Evolutionary conservation across 2,113 vertebrate species (phyloP).

Genomic region (Synchiropus splendidus): DNA sequence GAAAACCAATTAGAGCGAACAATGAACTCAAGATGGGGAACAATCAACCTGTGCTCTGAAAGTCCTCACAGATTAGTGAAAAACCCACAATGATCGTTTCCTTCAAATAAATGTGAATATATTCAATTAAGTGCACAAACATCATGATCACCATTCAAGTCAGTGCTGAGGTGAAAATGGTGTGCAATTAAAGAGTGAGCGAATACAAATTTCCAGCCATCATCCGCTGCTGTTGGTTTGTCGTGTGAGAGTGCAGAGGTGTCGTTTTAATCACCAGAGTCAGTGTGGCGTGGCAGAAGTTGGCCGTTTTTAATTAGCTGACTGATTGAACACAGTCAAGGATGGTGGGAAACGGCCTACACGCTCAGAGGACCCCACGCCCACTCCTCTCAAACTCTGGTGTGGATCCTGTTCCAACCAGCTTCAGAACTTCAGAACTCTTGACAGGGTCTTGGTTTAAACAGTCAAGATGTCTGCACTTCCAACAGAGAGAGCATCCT

Average conservation of each 20-base stretch:
- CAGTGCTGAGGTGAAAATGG: constrained; percentile 4
- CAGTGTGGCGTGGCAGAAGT: constrained; percentile 59
- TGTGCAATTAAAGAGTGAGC: constrained; percentile 15
- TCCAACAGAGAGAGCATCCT: too few species aligned
- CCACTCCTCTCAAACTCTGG: constrained; percentile 25
- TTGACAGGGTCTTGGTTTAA: too few species aligned
- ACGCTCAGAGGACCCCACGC: constrained; percentile 38
- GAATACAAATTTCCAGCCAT: not conserved
- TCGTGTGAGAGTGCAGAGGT: constrained; percentile 54
- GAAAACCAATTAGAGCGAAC: constrained; percentile 30
- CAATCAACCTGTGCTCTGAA: not conserved
- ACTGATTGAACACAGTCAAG: constrained; percentile 56
- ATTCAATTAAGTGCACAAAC: constrained; percentile 1
- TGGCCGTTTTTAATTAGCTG: constrained; percentile 63
- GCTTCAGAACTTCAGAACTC: too few species aligned
- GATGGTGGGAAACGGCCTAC: constrained; percentile 34
- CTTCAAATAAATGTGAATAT: constrained; percentile 5
- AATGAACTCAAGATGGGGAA: constrained; percentile 13
- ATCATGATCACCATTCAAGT: not conserved
- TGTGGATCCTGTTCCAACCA: too few species aligned
- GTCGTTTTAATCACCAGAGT: constrained; percentile 62
- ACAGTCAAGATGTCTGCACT: too few species aligned
- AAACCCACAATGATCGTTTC: constrained; percentile 6
- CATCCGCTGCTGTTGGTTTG: constrained; percentile 46
- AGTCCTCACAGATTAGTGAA: not conserved